Evolutionary conservation across 2,113 vertebrate genomes (phyloP), one percentile per base, ranked within the genome.

Genomic region (Cryptomyrus ogoouensis): DNA sequence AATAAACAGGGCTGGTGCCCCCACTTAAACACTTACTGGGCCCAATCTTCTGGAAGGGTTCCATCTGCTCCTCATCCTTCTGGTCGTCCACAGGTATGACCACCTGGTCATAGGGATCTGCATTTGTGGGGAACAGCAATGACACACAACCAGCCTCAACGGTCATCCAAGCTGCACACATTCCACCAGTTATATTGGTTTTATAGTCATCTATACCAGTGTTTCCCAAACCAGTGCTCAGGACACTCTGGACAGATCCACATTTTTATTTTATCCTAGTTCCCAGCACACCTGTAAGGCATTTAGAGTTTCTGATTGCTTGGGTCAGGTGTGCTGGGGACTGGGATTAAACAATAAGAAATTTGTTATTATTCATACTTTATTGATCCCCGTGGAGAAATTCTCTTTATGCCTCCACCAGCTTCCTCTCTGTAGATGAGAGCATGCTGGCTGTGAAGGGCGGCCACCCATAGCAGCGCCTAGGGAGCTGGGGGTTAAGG

Each of bases 81-180:
- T 97, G 96, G 91, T 98, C 97, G 0, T 99, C 98, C 13, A 97
- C 95, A 4, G 98, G 96, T 77, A 99, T 94, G 58, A 98, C 97
- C 0, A 97, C 96, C 93, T 98, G 98, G 93, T 99, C 98, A 5
- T 99, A 99, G 31, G 98, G 98, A 95, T 99, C 98, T 99, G 94
- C 35, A 42, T 80, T 80, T 42, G 35, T 80, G 74, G 5, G 15
- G 17, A 80, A 80, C 4, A 42, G 31, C 1, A 1, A 39, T 42
- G 31, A 80, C 13, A 17, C 35, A 42, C 17, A 27, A 80, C 35
- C 74, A 80, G 35, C 35, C 35, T 80, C 35, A 42, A 42, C 35
- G 6, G 5, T 31, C 35, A 39, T 7, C 12, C 35, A 6, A 77
- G 70, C 31, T 13, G 31, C 31, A 77, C 24, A 39, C 15, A 39